A percentile compares a stretch with the other conserved stretches of the same genome.
phyloP scores from a whole-genome alignment of 2,797 vertebrate genomes.

The Avahi laniger region DNA sequence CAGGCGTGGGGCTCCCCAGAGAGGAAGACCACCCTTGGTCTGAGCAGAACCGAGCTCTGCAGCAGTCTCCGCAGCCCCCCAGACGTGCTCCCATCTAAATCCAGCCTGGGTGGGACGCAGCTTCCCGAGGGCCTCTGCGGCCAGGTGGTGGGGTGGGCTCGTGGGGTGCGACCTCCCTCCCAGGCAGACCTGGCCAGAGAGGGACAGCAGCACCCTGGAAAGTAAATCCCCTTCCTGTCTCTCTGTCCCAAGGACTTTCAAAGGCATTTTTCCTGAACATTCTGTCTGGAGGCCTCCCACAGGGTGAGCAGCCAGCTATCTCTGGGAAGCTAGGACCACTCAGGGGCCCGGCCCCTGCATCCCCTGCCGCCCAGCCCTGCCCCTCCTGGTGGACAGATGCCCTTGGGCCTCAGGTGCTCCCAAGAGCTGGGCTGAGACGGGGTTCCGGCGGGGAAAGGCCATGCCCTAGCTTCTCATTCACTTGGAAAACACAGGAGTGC shows the following conservation, averaged over 20 bases:
- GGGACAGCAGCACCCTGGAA: neutral
- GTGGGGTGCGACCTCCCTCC: neutral
- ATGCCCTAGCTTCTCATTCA: fast-evolving
- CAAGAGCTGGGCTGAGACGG: neutral
- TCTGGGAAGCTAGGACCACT: neutral
- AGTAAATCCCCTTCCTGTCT: neutral
- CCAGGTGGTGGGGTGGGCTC: fast-evolving
- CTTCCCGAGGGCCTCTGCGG: neutral
- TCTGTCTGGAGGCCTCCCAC: neutral
- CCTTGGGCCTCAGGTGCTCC: neutral
- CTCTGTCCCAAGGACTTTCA: neutral
- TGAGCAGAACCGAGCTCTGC: neutral
- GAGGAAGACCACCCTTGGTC: neutral
- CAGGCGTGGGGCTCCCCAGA: neutral
- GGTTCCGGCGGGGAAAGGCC: neutral
- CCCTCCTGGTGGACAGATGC: neutral
- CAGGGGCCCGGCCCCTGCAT: neutral
- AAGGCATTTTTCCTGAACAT: neutral
- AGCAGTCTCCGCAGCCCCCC: neutral
- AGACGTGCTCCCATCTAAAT: neutral
- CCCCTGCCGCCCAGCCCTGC: neutral
- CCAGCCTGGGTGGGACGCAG: fast-evolving
- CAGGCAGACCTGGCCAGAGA: neutral
- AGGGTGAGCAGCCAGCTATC: neutral
- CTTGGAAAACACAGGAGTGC: neutral